phyloP scores from a whole-genome alignment of 2,113 vertebrate species.

The Heptranchias perlo region DNA sequence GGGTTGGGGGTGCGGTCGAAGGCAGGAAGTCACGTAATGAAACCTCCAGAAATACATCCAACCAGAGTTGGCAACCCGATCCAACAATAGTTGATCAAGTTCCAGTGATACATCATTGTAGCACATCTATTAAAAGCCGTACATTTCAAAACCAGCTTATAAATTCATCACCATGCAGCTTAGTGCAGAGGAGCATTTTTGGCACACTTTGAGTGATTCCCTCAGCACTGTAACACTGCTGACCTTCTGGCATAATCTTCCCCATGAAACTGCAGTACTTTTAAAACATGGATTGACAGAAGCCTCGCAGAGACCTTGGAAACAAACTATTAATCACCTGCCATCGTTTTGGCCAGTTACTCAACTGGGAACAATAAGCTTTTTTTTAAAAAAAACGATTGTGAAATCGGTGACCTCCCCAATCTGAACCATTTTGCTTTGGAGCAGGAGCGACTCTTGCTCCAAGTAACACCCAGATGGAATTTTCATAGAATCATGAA shows the following conservation, averaged over 20 bases:
- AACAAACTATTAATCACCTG: neutral
- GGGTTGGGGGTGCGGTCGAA: neutral
- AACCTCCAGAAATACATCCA: too few relatives aligned
- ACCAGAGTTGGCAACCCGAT: neutral
- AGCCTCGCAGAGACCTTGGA: neutral
- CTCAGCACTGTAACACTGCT: neutral
- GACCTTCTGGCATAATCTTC: neutral
- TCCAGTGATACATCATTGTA: neutral
- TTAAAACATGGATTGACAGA: neutral
- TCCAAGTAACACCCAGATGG: neutral
- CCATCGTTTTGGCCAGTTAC: neutral
- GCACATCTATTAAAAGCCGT: neutral
- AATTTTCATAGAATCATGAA: neutral
- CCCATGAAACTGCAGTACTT: neutral
- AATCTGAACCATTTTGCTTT: neutral
- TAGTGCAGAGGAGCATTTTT: neutral
- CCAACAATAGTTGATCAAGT: neutral
- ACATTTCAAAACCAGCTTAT: neutral
- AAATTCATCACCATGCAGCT: neutral
- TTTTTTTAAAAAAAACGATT: neutral
- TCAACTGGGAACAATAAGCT: neutral
- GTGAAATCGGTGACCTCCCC: neutral
- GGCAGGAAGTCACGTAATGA: neutral
- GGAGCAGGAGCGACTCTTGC: neutral
- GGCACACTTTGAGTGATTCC: neutral